phyloP scores from a whole-genome alignment of 30 jellyfish, hydroid and myxozoan species.

The Chironex yamaguchii region DNA sequence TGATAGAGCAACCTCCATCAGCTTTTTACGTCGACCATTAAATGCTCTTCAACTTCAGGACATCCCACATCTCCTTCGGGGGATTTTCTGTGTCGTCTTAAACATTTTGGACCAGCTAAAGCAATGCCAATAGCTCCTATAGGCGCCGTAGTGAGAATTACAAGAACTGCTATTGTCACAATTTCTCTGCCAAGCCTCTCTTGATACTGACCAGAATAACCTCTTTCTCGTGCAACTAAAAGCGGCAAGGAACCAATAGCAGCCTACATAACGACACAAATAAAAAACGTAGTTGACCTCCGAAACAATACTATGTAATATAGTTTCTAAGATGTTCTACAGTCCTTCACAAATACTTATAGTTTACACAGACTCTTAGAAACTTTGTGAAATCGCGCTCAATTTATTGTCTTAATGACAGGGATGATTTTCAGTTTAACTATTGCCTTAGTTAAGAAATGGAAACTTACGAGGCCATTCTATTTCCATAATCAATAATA shows the following conservation, averaged over 20 bases:
- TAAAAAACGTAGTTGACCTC: neutral
- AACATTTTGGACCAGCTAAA: slow-evolving; percentile 79
- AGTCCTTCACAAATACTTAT: neutral
- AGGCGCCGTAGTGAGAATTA: slow-evolving; percentile 95
- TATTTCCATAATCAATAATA: too few relatives aligned
- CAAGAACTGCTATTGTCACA: slow-evolving; percentile 92
- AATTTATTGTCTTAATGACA: too few relatives aligned
- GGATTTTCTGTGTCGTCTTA: too few relatives aligned
- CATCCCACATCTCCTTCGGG: too few relatives aligned
- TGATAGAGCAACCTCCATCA: too few relatives aligned
- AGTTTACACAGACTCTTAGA: too few relatives aligned
- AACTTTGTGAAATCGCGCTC: too few relatives aligned
- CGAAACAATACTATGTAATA: neutral
- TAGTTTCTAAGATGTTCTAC: neutral
- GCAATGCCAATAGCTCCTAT: slow-evolving; percentile 93
- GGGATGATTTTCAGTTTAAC: too few relatives aligned
- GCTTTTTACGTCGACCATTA: too few relatives aligned
- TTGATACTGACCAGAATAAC: slow-evolving; percentile 62
- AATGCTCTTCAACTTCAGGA: too few relatives aligned
- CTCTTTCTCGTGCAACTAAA: slow-evolving; percentile 82
- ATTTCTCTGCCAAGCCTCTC: slow-evolving; percentile 86
- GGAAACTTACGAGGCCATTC: too few relatives aligned
- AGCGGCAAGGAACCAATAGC: slow-evolving; percentile 98
- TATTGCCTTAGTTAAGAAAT: too few relatives aligned
- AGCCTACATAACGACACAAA: slow-evolving; percentile 66